Percentiles rank a stretch among this genome's conserved stretches.
Evolutionary conservation across 2,113 vertebrate species (phyloP).

Genomic region (Neolamprologus sp.): DNA sequence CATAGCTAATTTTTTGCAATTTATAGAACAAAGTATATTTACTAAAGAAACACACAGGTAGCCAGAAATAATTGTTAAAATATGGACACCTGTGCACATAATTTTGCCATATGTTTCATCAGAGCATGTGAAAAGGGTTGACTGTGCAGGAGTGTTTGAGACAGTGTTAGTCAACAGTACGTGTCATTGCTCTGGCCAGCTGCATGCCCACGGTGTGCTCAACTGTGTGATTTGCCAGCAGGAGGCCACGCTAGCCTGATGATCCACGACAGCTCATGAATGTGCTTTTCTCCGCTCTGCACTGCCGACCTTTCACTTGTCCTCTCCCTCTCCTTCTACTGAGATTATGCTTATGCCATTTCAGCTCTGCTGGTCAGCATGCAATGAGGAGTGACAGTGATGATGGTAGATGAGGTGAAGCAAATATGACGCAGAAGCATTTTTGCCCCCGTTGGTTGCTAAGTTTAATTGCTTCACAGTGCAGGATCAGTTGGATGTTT

Average conservation of each 20-base stretch:
- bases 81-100: neutral
- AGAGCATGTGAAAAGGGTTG: neutral
- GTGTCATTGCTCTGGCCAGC: neutral
- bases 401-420: neutral
- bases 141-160: neutral
- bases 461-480: neutral
- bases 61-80: neutral
- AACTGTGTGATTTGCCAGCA: constrained; percentile 1
- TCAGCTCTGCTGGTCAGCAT: neutral
- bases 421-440: neutral
- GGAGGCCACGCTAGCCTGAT: neutral
- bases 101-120: neutral
- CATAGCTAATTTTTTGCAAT: neutral
- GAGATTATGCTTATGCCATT: neutral
- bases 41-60: neutral
- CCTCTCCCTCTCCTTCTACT: neutral
- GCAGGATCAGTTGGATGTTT: neutral
- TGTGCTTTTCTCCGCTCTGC: neutral
- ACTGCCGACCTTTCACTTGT: neutral
- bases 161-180: neutral
- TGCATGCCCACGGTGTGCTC: neutral
- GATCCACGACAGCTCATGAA: neutral
- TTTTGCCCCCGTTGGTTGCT: neutral
- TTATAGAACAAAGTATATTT: neutral
- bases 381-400: neutral